Evolutionary conservation across 2,888 invertebrate genomes (phyloP).

Genomic region (Patella pellucida): DNA sequence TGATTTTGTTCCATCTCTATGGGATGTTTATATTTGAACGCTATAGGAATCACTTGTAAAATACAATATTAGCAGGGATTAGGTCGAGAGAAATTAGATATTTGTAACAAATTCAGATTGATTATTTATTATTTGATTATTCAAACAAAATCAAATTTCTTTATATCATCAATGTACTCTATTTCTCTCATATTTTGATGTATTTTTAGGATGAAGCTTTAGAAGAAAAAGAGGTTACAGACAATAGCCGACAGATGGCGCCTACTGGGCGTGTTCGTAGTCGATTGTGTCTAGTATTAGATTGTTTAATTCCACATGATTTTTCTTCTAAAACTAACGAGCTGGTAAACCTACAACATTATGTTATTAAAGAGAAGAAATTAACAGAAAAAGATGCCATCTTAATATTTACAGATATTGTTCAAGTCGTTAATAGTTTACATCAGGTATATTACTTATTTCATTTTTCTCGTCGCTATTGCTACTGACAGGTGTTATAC

Average conservation of each 20-base stretch:
- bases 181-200: background rate
- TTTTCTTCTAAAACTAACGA: slow-evolving; percentile 74
- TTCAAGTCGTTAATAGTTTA: slow-evolving; percentile 80
- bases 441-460: slow-evolving; percentile 77
- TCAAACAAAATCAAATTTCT: background rate
- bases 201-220: slow-evolving; percentile 78
- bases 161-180: background rate
- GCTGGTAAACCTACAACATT: slow-evolving; percentile 72
- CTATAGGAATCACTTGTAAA: too few species aligned
- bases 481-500: too few species aligned
- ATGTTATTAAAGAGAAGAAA: slow-evolving; percentile 83
- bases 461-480: background rate
- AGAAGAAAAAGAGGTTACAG: slow-evolving; percentile 76
- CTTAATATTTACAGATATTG: slow-evolving; percentile 82
- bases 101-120: too few species aligned
- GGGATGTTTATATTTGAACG: too few species aligned
- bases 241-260: slow-evolving; percentile 68
- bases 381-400: slow-evolving; percentile 82
- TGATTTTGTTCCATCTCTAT: background rate
- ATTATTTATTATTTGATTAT: too few species aligned
- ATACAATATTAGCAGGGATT: too few species aligned
- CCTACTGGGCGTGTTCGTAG: slow-evolving; percentile 67
- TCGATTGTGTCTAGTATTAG: slow-evolving; percentile 80
- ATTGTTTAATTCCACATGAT: slow-evolving; percentile 82
- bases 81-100: too few species aligned